phyloP scores from a whole-genome alignment of 2,113 vertebrate genomes.

The Cichladusa arquata region DNA sequence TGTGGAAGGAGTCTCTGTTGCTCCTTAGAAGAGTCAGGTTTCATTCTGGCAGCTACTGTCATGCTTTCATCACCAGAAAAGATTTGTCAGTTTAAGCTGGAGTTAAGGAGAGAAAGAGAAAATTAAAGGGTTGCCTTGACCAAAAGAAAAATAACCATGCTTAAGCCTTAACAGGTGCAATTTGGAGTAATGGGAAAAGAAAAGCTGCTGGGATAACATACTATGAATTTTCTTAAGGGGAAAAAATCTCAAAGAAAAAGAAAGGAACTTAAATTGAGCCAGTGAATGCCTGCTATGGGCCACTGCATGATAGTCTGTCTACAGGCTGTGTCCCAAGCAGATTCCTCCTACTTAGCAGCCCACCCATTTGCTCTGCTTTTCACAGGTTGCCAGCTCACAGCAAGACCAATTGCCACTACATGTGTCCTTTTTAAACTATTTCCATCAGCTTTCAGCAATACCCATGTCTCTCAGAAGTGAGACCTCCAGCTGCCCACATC shows the following conservation, averaged over 20 bases:
- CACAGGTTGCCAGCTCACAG: neutral
- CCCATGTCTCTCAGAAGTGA: rapidly evolving
- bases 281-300: neutral
- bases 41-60: neutral
- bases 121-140: neutral
- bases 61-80: neutral
- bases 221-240: neutral
- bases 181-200: neutral
- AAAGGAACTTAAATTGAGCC: neutral
- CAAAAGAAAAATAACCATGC: neutral
- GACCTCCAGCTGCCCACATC: rapidly evolving
- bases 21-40: neutral
- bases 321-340: neutral
- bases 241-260: neutral
- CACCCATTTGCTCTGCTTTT: neutral
- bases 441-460: neutral
- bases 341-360: neutral
- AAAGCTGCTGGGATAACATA: neutral
- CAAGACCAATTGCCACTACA: neutral
- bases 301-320: neutral
- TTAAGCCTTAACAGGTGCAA: neutral
- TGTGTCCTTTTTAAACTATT: neutral
- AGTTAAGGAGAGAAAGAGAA: neutral
- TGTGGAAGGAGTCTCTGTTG: neutral
- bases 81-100: neutral